phyloP scores from a whole-genome alignment of 2,113 vertebrate genomes.

The Seriola aureovittata region DNA sequence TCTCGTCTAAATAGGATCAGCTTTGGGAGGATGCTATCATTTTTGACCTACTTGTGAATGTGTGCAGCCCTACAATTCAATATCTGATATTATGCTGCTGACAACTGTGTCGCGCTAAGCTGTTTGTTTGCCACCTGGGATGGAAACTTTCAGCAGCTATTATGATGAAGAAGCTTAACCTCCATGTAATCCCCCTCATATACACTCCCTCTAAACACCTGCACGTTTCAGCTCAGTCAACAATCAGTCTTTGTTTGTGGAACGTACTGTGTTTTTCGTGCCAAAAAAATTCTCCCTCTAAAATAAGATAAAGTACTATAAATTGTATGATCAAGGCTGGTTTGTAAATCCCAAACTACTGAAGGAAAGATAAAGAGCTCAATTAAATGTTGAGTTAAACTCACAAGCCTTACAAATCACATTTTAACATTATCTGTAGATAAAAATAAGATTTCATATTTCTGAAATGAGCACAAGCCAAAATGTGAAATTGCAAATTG shows the following conservation, averaged over 20 bases:
- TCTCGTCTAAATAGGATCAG: slow-evolving; percentile 65
- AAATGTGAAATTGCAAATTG: too few species aligned
- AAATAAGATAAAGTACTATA: too few species aligned
- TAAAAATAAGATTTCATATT: background rate
- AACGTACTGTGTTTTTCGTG: background rate
- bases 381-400: too few species aligned
- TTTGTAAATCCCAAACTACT: too few species aligned
- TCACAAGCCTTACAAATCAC: background rate
- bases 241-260: slow-evolving; percentile 15
- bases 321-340: too few species aligned
- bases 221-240: slow-evolving; percentile 53
- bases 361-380: too few species aligned
- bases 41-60: slow-evolving; percentile 73
- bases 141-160: slow-evolving; percentile 75
- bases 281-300: background rate
- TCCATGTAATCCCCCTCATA: slow-evolving; percentile 67
- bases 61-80: slow-evolving; percentile 29
- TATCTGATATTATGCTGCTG: slow-evolving; percentile 66
- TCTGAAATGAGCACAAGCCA: background rate
- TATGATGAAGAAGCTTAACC: slow-evolving; percentile 72
- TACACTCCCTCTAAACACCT: slow-evolving; percentile 65
- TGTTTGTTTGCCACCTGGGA: slow-evolving; percentile 70
- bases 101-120: slow-evolving; percentile 65
- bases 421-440: background rate
- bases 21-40: slow-evolving; percentile 56